Conservation (phyloP, 2,797 vertebrate species). For the Octomys mimax region DNA sequence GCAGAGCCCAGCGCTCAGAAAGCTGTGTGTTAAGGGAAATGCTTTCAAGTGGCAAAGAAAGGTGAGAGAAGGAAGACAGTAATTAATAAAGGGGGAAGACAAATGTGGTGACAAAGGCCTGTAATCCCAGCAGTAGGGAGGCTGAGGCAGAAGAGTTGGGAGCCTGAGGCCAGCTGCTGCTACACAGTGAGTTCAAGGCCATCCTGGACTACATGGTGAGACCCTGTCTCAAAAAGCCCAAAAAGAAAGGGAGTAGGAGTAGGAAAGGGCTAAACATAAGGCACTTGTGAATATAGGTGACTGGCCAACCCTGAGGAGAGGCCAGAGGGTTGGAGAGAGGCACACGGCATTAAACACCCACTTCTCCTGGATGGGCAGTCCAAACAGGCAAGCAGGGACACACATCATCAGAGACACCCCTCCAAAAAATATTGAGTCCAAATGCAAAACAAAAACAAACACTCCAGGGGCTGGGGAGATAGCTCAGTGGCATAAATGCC, state of each 20-base stretch:
- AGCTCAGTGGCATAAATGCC: no score
- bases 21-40: neutral
- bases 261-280: neutral
- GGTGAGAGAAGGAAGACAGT: neutral
- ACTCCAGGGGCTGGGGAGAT: neutral
- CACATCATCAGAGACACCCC: neutral
- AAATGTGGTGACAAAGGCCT: neutral
- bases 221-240: neutral
- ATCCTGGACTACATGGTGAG: neutral
- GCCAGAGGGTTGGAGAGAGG: neutral
- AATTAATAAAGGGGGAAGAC: neutral
- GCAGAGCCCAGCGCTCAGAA: neutral
- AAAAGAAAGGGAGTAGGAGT: neutral
- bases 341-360: neutral
- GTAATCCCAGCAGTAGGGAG: neutral
- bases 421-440: conserved; percentile 5
- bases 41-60: conserved; percentile 44
- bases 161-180: neutral
- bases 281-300: neutral
- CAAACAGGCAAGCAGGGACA: neutral
- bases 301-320: neutral
- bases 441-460: conserved; percentile 30
- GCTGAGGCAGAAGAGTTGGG: neutral
- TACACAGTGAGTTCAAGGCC: neutral
- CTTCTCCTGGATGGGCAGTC: neutral